These are phyloP conservation scores for Carpatolechia fugitivella DNA, from an alignment of 2,888 invertebrate species.

Conservation along the genomic window DNA sequence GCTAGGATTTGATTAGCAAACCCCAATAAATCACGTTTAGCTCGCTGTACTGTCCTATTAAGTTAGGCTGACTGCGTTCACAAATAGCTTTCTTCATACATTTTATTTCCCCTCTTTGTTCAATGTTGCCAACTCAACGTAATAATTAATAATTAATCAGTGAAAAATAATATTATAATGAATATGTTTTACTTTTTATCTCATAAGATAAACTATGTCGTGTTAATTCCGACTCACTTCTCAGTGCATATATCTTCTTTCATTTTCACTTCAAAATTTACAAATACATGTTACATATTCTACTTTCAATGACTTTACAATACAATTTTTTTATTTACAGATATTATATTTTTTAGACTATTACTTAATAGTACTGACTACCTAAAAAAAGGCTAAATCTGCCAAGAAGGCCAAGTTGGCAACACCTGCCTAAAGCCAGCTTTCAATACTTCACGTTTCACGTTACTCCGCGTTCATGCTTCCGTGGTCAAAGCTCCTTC, in stretches of 20 bases:
- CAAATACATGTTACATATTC: not conserved
- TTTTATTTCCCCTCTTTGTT: not conserved
- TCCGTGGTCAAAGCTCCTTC: not conserved
- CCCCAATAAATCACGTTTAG: not conserved
- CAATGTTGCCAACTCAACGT: not conserved
- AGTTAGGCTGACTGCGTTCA: not conserved
- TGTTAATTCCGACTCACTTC: too few relatives aligned
- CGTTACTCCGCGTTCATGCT: not conserved
- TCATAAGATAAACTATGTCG: too few relatives aligned
- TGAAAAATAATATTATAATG: too few relatives aligned
- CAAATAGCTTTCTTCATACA: not conserved
- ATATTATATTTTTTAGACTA: too few relatives aligned
- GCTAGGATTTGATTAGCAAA: too few relatives aligned
- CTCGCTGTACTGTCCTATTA: not conserved
- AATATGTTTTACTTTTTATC: too few relatives aligned
- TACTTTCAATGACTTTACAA: not conserved
- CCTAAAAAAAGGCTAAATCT: too few relatives aligned
- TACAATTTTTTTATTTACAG: not conserved
- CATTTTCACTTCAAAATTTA: not conserved
- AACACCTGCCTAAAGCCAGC: not conserved
- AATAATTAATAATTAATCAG: too few relatives aligned
- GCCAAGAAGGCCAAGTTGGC: not conserved
- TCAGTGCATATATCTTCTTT: too few relatives aligned
- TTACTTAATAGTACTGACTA: too few relatives aligned
- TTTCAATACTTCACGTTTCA: slow-evolving; percentile 1